Evolutionary conservation across 2,797 vertebrate genomes (phyloP), one percentile per base, ranked within the genome.

Genomic region (Neopelma chrysocephalum): DNA sequence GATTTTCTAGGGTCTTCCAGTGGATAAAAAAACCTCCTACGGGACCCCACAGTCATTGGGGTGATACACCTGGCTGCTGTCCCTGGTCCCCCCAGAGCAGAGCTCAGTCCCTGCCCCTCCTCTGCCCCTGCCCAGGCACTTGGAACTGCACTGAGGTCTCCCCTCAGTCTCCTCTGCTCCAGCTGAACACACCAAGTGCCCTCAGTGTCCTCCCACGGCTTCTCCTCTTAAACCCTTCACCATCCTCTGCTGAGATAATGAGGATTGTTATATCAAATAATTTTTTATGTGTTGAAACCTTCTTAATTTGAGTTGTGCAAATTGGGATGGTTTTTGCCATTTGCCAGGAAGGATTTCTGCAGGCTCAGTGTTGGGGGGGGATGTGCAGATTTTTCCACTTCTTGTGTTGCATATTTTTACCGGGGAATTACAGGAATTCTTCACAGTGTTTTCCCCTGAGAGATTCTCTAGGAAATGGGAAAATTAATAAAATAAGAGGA

Each of bases 381-480:
- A 58, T 3, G 0, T 32, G 45, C 34, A 5, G 2, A 10, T 32
- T 29, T 68, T 34, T 6, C 27, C 25, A 1, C 32, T 43, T 25
- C 65, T 47, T 10, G 4, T 36, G 18, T 11, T 42, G 27, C 13
- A 2, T 19, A 5, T 8, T 61, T 64, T 16, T 17, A 14, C 19
- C 22, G 40, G 31, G 38, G 43, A 56, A 36, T 60, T 23, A 31
- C 42, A 32, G 68, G 53, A 50, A 38, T 76, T 62, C n/a, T 19
- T 76, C 22, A 11, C 26, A 3, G 7, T 50, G 0, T 40, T 62
- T 53, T 19, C 21, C 48, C 14, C 23, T n/a, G 18, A 43, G 12
- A 15, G 15, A 15, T 56, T 57, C 57, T 68, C 11, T 25, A 43
- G 32, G 31, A 76, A 76, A 86, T 16, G 11, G 26, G 45, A 69